Percentiles rank a stretch among this genome's conserved stretches.
Conservation (phyloP, 2,797 vertebrate species). For the Sarcophilus harrisii region DNA sequence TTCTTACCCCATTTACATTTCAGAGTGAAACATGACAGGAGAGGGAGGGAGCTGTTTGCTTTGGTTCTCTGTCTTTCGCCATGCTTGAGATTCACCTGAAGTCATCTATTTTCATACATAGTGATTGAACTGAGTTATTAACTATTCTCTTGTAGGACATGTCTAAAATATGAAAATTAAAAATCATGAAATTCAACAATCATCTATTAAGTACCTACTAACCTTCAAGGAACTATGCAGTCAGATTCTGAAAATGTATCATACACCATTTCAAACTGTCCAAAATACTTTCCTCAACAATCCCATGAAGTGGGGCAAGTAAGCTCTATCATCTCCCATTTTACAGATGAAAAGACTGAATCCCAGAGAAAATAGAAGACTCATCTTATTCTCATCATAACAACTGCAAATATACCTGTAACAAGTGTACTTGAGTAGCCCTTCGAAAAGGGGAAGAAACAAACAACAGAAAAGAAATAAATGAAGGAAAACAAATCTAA, state of each 20-base stretch:
- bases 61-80: not conserved
- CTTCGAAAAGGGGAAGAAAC: not conserved
- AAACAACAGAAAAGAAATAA: not conserved
- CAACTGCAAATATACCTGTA: not conserved
- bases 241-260: not conserved
- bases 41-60: not conserved
- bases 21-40: not conserved
- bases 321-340: not conserved
- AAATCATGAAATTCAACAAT: not conserved
- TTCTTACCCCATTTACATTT: not conserved
- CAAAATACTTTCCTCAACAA: not conserved
- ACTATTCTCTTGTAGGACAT: not conserved
- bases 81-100: not conserved
- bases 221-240: not conserved
- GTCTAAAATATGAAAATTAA: not conserved
- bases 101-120: not conserved
- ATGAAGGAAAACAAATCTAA: not conserved
- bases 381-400: not conserved
- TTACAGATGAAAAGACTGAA: conserved; percentile 14
- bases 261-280: not conserved
- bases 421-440: not conserved
- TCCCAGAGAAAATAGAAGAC: not conserved
- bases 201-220: conserved; percentile 3
- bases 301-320: not conserved
- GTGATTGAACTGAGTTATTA: not conserved